Evolutionary conservation across 2,888 invertebrate genomes (phyloP).

Genomic region (Brachynemurus nebulosus): DNA sequence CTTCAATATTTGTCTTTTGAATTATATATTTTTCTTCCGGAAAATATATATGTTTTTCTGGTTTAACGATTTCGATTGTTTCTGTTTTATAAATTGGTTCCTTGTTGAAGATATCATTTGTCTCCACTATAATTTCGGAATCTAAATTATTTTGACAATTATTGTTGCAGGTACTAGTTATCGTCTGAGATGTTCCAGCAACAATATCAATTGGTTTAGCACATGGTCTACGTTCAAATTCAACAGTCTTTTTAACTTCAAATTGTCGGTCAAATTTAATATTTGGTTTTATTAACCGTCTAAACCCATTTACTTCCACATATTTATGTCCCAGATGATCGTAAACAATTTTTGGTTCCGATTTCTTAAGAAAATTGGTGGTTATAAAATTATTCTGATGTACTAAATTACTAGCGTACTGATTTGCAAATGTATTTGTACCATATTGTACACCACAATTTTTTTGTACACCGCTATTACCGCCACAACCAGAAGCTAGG

Average conservation of each 20-base stretch:
- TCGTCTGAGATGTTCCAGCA: neutral
- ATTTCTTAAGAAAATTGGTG: neutral
- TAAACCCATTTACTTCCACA: slow-evolving; percentile 23
- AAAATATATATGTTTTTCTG: slow-evolving; percentile 6
- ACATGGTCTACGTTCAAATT: slow-evolving; percentile 1
- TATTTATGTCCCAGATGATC: slow-evolving; percentile 25
- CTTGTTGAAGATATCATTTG: slow-evolving; percentile 6
- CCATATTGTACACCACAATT: neutral
- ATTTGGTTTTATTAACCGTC: slow-evolving; percentile 22
- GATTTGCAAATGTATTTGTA: neutral
- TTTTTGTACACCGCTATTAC: neutral
- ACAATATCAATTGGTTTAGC: neutral
- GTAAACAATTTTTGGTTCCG: slow-evolving; percentile 15
- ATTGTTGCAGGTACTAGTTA: neutral
- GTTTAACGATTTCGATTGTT: slow-evolving; percentile 10
- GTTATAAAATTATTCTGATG: neutral
- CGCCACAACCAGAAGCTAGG: neutral
- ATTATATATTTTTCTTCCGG: slow-evolving; percentile 8
- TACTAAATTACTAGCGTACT: neutral
- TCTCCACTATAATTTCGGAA: slow-evolving; percentile 5
- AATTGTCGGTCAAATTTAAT: slow-evolving; percentile 9
- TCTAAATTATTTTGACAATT: slow-evolving; percentile 1
- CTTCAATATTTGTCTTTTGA: slow-evolving; percentile 5
- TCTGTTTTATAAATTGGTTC: slow-evolving; percentile 8
- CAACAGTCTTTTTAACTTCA: slow-evolving; percentile 1